Evolutionary conservation across 1,140 invertebrate genomes (phyloP).

Genomic region (Penaeus vannamei): DNA sequence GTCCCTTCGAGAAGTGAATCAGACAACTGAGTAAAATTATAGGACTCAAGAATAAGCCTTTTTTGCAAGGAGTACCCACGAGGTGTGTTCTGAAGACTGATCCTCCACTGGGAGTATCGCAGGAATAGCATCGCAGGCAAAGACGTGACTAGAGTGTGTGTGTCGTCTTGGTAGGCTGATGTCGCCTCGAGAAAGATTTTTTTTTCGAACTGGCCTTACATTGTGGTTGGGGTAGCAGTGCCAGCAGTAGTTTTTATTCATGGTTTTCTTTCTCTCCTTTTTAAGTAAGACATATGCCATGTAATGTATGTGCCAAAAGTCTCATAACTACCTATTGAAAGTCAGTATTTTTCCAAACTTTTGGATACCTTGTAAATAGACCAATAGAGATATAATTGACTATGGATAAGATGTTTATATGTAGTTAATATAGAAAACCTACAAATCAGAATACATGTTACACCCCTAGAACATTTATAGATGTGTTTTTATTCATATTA

Average conservation of each 20-base stretch:
- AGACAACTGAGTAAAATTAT: no score
- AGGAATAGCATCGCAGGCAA: no score
- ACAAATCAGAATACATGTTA: constrained; percentile 40
- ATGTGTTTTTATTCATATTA: constrained; percentile 49
- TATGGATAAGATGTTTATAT: constrained; percentile 51
- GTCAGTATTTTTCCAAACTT: constrained; percentile 57
- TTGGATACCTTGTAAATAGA: constrained; percentile 33
- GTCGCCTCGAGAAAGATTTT: no score
- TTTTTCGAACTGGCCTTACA: no score
- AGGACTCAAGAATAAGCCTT: no score
- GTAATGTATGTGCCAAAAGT: constrained; percentile 54
- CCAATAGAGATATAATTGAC: constrained; percentile 31
- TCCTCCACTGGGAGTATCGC: no score
- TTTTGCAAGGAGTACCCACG: no score
- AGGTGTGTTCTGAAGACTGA: no score
- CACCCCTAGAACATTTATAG: constrained; percentile 29
- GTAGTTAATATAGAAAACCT: constrained; percentile 34
- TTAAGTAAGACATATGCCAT: constrained; percentile 31
- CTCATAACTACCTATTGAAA: constrained; percentile 50
- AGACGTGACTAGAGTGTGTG: no score
- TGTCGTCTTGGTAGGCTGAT: no score
- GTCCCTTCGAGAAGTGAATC: no score
- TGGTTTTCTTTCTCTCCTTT: background rate
- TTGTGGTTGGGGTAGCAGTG: no score
- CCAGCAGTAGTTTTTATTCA: background rate